Evolutionary conservation across 2,113 vertebrate genomes (phyloP).

Genomic region (Megaptera novaeangliae): DNA sequence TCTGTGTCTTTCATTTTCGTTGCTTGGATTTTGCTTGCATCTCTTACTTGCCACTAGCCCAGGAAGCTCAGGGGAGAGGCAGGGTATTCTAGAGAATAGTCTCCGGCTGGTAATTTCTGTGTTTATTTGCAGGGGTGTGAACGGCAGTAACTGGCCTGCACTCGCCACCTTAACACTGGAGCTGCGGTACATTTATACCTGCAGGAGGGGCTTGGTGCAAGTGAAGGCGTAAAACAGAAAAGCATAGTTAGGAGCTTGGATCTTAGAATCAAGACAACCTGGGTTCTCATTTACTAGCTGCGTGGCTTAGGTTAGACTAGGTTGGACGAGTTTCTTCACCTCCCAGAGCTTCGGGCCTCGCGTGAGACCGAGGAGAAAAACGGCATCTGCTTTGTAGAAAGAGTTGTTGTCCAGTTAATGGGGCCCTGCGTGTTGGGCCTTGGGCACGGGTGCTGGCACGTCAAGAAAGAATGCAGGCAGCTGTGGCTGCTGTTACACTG

Average conservation of each 20-base stretch:
- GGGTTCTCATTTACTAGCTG: background rate
- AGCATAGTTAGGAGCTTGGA: background rate
- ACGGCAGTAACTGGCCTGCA: background rate
- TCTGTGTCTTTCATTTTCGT: background rate
- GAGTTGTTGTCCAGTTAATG: background rate
- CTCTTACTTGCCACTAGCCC: background rate
- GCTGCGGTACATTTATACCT: background rate
- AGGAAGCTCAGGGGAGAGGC: background rate
- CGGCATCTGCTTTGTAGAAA: background rate
- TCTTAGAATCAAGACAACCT: background rate
- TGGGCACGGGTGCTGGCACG: background rate
- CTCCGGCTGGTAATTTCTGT: background rate
- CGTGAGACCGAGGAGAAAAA: background rate
- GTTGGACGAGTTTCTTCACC: background rate
- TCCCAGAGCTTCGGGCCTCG: background rate
- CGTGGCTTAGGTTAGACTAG: background rate
- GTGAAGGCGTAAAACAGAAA: background rate
- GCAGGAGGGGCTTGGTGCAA: background rate
- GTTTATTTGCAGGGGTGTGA: background rate
- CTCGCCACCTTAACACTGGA: background rate
- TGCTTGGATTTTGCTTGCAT: background rate
- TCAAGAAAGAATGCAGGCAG: fast-evolving
- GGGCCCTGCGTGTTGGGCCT: background rate
- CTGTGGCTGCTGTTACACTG: background rate
- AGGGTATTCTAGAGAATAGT: background rate